Percentiles rank a stretch among this genome's conserved stretches.
Conservation (phyloP, 2,113 vertebrate genomes). For the Periophthalmodon schlosseri region DNA sequence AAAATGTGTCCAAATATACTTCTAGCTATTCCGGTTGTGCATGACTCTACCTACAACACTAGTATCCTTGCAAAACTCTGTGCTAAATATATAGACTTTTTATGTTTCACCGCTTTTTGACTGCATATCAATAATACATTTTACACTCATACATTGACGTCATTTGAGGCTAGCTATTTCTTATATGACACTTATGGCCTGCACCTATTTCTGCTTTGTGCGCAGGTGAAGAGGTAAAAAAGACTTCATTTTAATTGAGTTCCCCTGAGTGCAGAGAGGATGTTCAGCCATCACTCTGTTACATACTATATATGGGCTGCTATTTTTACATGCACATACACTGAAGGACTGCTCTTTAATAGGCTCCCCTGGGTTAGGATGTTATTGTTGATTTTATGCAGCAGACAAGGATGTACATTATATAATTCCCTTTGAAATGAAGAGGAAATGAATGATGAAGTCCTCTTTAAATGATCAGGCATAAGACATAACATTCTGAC, state of each 20-base stretch:
- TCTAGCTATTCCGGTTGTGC: background rate
- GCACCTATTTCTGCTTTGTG: constrained; percentile 26
- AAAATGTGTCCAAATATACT: background rate
- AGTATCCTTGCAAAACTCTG: background rate
- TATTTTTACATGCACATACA: constrained; percentile 53
- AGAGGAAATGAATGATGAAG: background rate
- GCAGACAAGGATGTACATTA: constrained; percentile 47
- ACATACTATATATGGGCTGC: constrained; percentile 16
- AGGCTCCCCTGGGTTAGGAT: constrained; percentile 60
- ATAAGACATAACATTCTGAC: too few species aligned
- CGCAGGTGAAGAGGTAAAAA: constrained; percentile 21
- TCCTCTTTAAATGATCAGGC: background rate
- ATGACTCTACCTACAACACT: background rate
- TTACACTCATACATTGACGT: constrained; percentile 1
- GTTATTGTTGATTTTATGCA: constrained; percentile 54
- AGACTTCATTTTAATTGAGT: constrained; percentile 53
- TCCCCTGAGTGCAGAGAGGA: constrained; percentile 43
- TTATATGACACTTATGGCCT: constrained; percentile 21
- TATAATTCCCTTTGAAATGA: constrained; percentile 51
- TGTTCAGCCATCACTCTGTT: constrained; percentile 56
- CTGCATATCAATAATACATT: constrained; percentile 6
- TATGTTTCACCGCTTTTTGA: background rate
- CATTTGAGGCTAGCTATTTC: background rate
- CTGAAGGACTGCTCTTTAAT: constrained; percentile 53
- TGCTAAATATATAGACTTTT: background rate